Percentiles rank a stretch among this genome's conserved stretches.
Evolutionary conservation across 1,140 invertebrate species (phyloP).

Genomic region (Teleogryllus occipitalis): DNA sequence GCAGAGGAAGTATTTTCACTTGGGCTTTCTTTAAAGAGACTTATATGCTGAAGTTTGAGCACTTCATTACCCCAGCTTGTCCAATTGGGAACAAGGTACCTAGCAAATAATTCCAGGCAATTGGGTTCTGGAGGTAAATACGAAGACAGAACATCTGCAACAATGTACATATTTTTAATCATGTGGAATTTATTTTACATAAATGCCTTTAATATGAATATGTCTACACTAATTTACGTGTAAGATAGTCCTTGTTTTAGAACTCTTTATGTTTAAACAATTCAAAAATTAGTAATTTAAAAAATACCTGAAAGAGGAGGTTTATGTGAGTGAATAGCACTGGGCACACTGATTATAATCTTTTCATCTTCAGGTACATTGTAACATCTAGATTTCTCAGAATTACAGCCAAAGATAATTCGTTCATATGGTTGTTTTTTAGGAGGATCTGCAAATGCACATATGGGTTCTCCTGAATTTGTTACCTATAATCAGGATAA

Average conservation of each 20-base stretch:
- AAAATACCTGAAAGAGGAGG: conserved; percentile 55
- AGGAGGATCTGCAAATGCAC: conserved; percentile 51
- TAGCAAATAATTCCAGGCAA: conserved; percentile 81
- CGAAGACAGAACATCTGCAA: conserved; percentile 54
- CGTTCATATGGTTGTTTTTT: conserved; percentile 84
- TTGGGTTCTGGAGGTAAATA: conserved; percentile 49
- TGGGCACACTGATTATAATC: conserved; percentile 76
- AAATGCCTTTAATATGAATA: too few species aligned
- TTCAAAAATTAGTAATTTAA: conserved; percentile 19
- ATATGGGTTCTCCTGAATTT: conserved; percentile 53
- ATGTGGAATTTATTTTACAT: too few species aligned
- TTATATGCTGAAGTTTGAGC: conserved; percentile 61
- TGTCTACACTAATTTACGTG: too few species aligned
- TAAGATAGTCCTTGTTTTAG: too few species aligned
- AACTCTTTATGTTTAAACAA: conserved; percentile 9
- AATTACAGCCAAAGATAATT: conserved; percentile 54
- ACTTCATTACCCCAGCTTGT: conserved; percentile 80
- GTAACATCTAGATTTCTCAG: conserved; percentile 28
- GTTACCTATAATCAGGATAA: conserved; percentile 50
- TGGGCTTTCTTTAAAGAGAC: not conserved
- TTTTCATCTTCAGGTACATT: conserved; percentile 40
- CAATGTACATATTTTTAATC: conserved; percentile 16
- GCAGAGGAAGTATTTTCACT: too few species aligned
- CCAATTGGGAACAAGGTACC: conserved; percentile 75
- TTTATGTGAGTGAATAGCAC: conserved; percentile 86